A percentile compares a stretch with the other conserved stretches of the same genome.
Conservation (phyloP, 2,888 invertebrate genomes). For the Drosophila lutescens region DNA sequence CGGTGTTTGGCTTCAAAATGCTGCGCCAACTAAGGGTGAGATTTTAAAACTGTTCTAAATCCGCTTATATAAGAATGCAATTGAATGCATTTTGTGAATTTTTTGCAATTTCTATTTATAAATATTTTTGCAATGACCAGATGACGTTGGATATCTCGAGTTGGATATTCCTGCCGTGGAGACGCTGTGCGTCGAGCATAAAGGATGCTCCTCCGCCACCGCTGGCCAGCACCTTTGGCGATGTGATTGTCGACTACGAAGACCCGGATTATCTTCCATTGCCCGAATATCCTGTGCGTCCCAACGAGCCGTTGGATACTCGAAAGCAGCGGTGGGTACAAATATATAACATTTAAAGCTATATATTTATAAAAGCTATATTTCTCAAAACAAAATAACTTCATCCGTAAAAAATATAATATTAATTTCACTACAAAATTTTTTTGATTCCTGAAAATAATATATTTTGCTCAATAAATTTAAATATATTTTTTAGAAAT, state of each 20-base stretch:
- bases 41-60: background rate
- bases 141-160: conserved; percentile 39
- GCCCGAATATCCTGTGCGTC: conserved; percentile 87
- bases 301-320: conserved; percentile 87
- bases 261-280: conserved; percentile 84
- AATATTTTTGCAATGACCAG: conserved; percentile 28
- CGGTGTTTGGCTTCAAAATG: conserved; percentile 4
- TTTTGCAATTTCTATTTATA: conserved; percentile 20
- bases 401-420: background rate
- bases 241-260: conserved; percentile 76
- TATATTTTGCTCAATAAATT: too few species aligned
- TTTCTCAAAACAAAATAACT: background rate
- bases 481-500: too few species aligned
- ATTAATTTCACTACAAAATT: background rate
- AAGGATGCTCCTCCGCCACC: conserved; percentile 13
- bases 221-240: conserved; percentile 38
- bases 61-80: conserved; percentile 42
- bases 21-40: conserved; percentile 32
- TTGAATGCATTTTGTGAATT: conserved; percentile 6
- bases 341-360: too few species aligned
- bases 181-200: conserved; percentile 11
- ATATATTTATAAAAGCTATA: too few species aligned
- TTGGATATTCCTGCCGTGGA: conserved; percentile 38
- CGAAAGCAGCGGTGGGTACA: conserved; percentile 87
- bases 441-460: too few species aligned